Conservation (phyloP, 1,140 invertebrate species). For the Harlomillsia oculata region DNA sequence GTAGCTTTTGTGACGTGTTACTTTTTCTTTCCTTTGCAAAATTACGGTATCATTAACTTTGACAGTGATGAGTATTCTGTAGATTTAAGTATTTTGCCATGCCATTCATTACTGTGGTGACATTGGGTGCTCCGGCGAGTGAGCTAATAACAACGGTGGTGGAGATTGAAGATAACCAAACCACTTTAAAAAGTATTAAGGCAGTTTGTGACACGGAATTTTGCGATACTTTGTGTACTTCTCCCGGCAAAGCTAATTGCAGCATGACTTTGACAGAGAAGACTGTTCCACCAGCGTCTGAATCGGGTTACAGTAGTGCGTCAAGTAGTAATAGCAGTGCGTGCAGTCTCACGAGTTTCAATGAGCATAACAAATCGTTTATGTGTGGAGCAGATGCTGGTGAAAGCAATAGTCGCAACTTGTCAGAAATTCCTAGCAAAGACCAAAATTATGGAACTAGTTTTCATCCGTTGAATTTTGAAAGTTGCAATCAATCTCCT, state of each 20-base stretch:
- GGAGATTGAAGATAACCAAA: constrained; percentile 1
- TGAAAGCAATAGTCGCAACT: not conserved
- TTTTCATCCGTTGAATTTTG: not conserved
- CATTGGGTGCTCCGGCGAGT: constrained; percentile 28
- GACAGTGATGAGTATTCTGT: too few relatives aligned
- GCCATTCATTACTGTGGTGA: constrained; percentile 35
- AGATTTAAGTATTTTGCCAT: too few relatives aligned
- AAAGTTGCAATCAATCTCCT: not conserved
- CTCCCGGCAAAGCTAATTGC: too few relatives aligned
- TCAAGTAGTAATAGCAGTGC: constrained; percentile 6
- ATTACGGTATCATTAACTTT: too few relatives aligned
- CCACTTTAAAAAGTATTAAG: constrained; percentile 25
- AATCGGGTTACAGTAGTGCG: constrained; percentile 21
- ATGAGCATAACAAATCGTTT: not conserved
- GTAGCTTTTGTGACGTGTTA: too few relatives aligned
- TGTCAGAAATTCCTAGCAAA: not conserved
- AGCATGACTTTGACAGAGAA: not conserved
- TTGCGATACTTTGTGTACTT: constrained; percentile 8
- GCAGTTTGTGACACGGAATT: constrained; percentile 29
- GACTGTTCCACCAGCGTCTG: constrained; percentile 14
- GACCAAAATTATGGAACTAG: too few relatives aligned
- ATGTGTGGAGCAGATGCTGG: not conserved
- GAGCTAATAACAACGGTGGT: constrained; percentile 28
- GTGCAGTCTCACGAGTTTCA: not conserved
- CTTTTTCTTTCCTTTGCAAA: too few relatives aligned